phyloP scores from a whole-genome alignment of 2,113 vertebrate genomes.

The Melanocharis versteri region DNA sequence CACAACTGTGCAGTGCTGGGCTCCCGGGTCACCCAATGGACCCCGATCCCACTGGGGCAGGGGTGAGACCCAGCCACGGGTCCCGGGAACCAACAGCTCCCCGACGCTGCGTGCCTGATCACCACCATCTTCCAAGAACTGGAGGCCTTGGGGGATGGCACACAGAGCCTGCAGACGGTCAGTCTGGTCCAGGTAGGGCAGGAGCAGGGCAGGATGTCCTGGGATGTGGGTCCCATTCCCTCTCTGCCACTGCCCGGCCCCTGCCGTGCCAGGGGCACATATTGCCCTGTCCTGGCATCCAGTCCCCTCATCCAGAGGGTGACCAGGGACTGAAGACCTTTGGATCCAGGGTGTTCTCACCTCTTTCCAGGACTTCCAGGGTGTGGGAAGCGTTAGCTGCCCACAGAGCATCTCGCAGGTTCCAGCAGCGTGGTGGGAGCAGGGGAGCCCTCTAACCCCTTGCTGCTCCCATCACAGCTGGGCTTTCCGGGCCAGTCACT shows the following conservation, averaged over 20 bases:
- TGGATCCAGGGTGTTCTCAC: neutral
- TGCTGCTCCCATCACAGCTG: neutral
- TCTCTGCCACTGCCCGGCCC: neutral
- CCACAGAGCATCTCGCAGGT: neutral
- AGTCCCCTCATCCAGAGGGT: neutral
- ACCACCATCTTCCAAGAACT: slow-evolving; percentile 57
- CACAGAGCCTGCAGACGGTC: slow-evolving; percentile 59
- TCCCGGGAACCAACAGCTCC: neutral
- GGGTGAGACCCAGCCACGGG: rapidly evolving
- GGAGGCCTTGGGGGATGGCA: neutral
- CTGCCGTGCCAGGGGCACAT: neutral
- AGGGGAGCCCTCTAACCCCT: neutral
- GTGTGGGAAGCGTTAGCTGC: neutral
- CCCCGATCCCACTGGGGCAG: rapidly evolving
- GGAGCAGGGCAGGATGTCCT: neutral
- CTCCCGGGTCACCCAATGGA: rapidly evolving
- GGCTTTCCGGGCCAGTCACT: neutral
- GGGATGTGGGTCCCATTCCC: neutral
- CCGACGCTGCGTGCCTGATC: too few relatives aligned
- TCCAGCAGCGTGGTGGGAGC: neutral
- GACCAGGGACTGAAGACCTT: neutral
- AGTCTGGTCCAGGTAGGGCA: slow-evolving; percentile 76
- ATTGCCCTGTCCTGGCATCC: neutral
- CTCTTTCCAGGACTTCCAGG: neutral
- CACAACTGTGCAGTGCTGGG: neutral